A percentile compares a stretch with the other conserved stretches of the same genome.
Evolutionary conservation across 2,888 invertebrate species (phyloP).

Genomic region (Nomada ruficornis): DNA sequence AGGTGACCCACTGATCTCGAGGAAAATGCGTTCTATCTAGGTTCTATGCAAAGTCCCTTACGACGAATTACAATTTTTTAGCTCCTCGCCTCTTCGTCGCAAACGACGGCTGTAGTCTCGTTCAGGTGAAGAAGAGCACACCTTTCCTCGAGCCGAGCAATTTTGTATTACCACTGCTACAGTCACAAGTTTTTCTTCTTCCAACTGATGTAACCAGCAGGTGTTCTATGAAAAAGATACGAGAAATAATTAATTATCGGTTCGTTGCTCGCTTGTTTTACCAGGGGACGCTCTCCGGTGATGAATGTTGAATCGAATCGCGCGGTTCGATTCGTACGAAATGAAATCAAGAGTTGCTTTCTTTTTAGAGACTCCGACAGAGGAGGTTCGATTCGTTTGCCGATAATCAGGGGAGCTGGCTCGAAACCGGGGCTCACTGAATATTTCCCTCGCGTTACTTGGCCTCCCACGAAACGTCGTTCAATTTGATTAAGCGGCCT

Average conservation of each 20-base stretch:
- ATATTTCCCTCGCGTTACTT: constrained; percentile 31
- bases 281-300: too few species aligned
- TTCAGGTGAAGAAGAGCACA: too few species aligned
- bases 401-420: neutral
- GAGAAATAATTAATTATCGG: too few species aligned
- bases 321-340: too few species aligned
- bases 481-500: constrained; percentile 55
- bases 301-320: too few species aligned
- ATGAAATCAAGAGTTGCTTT: neutral
- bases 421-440: constrained; percentile 31
- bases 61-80: neutral
- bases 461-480: constrained; percentile 40
- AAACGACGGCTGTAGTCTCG: too few species aligned
- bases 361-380: constrained; percentile 1
- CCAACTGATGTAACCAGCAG: too few species aligned
- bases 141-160: neutral
- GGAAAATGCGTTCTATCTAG: constrained; percentile 28
- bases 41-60: neutral
- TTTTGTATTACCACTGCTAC: too few species aligned
- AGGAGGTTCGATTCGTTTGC: constrained; percentile 22
- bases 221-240: too few species aligned
- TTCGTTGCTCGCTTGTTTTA: too few species aligned
- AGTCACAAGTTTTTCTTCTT: too few species aligned
- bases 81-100: neutral
- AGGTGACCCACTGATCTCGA: constrained; percentile 54